Base-by-base conservation (phyloP, 2,888 invertebrate genomes). In the Bombyx huttoni region DNA sequence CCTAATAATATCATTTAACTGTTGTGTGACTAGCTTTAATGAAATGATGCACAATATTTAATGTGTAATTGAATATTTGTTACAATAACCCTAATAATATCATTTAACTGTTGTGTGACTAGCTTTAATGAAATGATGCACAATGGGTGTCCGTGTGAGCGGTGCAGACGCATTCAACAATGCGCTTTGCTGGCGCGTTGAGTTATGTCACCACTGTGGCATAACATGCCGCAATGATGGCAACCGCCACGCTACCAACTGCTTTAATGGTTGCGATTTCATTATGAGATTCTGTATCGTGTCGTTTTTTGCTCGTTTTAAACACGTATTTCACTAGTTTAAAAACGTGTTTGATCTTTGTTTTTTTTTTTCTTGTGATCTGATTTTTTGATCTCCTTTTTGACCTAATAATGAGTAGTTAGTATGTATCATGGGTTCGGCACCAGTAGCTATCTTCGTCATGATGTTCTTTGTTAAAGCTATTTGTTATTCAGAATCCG, bases 181-280 rank as follows among this genome's bases (percentile, higher is more conserved):
- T 65, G 59, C 69, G 61, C 62, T 55, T 53, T 51, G 13, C 52
- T 53, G 52, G 57, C 54, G 53, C 62, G 57, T 54, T 55, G 53
- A 55, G 68, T 75, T 76, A 77, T 69, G 64, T 75, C 75, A 75
- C 67, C 63, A 66, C 58, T 59, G 59, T 73, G 63, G 60, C 65
- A 70, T 73, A 76, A 74, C 68, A 59, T 53, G 62, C 56, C 49
- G 52, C 60, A 54, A 56, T 59, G 61, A 61, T 62, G 63, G 56
- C 59, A 59, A 40, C 60, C 56, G 53, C 55, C 51, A 50, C 49
- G 49, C 53, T 46, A n/a, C 46, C 45, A 8, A n/a, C 35, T 40
- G 24, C 49, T 8, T 13, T 49, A 40, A 49, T 49, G 13, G 34
- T 34, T 13, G 49, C 49, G 13, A 49, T 48, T 34, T 49, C 10